A percentile compares a stretch with the other conserved stretches of the same genome.
phyloP scores from a whole-genome alignment of 2,113 vertebrate species.

The Phasianus colchicus region DNA sequence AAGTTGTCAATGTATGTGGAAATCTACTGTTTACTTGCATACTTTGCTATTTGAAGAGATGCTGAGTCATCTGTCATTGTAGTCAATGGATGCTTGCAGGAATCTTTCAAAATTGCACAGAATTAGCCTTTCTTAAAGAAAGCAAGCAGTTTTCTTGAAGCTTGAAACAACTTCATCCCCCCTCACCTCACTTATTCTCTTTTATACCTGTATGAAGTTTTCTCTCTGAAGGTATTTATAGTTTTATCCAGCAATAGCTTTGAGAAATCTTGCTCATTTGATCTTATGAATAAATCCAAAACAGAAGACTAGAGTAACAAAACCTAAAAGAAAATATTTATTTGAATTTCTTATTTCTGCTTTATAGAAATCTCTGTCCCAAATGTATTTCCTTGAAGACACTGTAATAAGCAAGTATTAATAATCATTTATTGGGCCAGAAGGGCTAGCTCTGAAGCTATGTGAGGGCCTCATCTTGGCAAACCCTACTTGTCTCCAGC shows the following conservation, averaged over 20 bases:
- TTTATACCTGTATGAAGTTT: not conserved
- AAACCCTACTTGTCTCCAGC: not conserved
- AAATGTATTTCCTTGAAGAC: not conserved
- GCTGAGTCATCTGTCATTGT: not conserved
- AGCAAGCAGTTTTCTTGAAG: not conserved
- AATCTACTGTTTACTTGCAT: not conserved
- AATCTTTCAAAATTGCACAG: not conserved
- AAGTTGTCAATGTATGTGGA: not conserved
- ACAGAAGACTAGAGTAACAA: not conserved
- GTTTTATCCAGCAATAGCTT: not conserved
- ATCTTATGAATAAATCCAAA: not conserved
- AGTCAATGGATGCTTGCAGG: not conserved
- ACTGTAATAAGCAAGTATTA: not conserved
- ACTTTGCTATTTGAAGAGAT: not conserved
- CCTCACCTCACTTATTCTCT: not conserved
- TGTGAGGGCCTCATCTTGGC: not conserved
- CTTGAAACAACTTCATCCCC: not conserved
- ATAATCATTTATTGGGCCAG: slow-evolving; percentile 59
- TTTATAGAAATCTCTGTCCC: not conserved
- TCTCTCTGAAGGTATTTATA: not conserved
- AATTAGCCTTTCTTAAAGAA: not conserved
- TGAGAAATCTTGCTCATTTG: not conserved
- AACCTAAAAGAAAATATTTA: not conserved
- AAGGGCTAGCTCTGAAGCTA: not conserved
- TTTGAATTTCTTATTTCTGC: not conserved